These are phyloP conservation scores for Sitodiplosis mosellana DNA, from an alignment of 1,140 invertebrate genomes.

Conservation along the genomic window DNA sequence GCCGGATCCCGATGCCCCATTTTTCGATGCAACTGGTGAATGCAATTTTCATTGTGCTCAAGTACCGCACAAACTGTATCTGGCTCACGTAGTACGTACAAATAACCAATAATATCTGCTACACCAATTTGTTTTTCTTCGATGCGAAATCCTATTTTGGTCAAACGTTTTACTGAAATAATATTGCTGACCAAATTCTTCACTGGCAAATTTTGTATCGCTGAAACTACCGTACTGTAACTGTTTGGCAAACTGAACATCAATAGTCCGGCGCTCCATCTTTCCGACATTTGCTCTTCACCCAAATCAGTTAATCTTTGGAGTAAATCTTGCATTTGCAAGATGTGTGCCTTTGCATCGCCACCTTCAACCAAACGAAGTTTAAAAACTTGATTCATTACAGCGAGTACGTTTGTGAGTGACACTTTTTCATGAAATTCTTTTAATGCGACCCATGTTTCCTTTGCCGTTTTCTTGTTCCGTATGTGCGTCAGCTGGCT, in stretches of 20 bases:
- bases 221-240: not conserved
- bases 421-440: constrained; percentile 2
- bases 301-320: constrained; percentile 1
- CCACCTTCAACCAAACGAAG: constrained; percentile 2
- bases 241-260: constrained; percentile 2
- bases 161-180: constrained; percentile 16
- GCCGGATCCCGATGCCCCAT: constrained; percentile 23
- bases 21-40: constrained; percentile 17
- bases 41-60: not conserved
- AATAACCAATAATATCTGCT: constrained; percentile 9
- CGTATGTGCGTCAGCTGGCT: constrained; percentile 5
- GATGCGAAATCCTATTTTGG: constrained; percentile 11
- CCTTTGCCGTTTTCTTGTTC: constrained; percentile 1
- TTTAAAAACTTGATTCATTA: constrained; percentile 1
- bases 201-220: not conserved
- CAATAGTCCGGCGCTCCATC: not conserved
- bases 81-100: constrained; percentile 7
- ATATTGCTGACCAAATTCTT: constrained; percentile 16
- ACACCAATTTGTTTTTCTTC: constrained; percentile 12
- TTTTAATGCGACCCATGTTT: constrained; percentile 5
- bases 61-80: constrained; percentile 1
- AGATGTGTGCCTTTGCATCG: not conserved
- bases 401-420: not conserved
- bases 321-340: constrained; percentile 1
- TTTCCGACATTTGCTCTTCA: not conserved